Evolutionary conservation across 2,888 invertebrate genomes (phyloP), one percentile per base, ranked within the genome.

Genomic region (Drosophila recens): DNA sequence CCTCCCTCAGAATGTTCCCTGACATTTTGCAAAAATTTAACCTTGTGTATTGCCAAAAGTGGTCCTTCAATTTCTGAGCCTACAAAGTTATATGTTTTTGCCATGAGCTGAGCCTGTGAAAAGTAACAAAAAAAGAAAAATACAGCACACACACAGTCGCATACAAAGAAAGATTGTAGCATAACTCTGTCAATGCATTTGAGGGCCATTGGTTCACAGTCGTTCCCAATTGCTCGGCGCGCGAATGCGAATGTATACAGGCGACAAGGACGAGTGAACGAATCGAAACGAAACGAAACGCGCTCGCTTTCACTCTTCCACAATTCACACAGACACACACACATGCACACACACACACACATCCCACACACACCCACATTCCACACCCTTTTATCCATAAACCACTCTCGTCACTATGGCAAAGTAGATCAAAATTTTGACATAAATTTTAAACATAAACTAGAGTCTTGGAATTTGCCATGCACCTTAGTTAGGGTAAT

Each of bases 111-210:
- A 78, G 79, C 75, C 87, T 75, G 49, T 52, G 38, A 53, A 57
- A 67, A 67, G 61, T n/a, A 53, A 72, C 53, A 62, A 64, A 53
- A 52, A 51, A 3, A 54, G 17, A 4, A 4, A 36, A 11, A 33
- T 34, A 34, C 10, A 42, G 30, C 13, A 4, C 36, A 13, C 36
- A 48, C 23, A 65, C n/a, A 33, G 3, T n/a, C 13, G 10, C 45
- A 42, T 27, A 51, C n/a, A 45, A 72, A 65, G 59, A 68, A 68
- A 53, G 51, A 57, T 49, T 67, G 70, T 77, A 86, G 80, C 79
- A 89, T 81, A 88, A 78, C 81, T 90, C 85, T 79, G 90, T 73
- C 88, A 88, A 78, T 87, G 87, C 89, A 86, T 81, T 87, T 90
- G 88, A 72, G 89, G 89, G 89, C 85, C 87, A 72, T 71, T 81